These are phyloP conservation scores for Enteromius paludinosus DNA, from an alignment of 2,797 vertebrate species.

Conservation along the genomic window DNA sequence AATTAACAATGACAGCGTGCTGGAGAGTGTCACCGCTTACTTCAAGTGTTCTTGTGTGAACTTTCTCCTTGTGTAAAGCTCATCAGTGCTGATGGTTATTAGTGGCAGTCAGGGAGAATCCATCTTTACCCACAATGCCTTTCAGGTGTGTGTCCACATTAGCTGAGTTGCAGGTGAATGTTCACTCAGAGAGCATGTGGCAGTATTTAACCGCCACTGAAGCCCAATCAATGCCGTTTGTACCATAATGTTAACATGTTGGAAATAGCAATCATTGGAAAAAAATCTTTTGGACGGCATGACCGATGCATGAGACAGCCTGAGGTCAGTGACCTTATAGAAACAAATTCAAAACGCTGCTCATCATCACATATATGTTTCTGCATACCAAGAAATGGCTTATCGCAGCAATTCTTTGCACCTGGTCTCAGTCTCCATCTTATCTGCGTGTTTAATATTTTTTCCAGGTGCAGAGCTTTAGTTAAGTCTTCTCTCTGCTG, in stretches of 20 bases:
- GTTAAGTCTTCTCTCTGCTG: slow-evolving; percentile 68
- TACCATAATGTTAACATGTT: not conserved
- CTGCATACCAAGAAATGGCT: slow-evolving; percentile 77
- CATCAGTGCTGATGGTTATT: slow-evolving; percentile 25
- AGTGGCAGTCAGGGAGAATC: slow-evolving; percentile 1
- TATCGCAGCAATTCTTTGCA: slow-evolving; percentile 73
- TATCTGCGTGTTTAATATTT: slow-evolving; percentile 71
- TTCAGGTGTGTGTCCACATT: slow-evolving; percentile 10
- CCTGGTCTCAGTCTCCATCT: slow-evolving; percentile 74
- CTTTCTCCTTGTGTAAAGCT: slow-evolving; percentile 16
- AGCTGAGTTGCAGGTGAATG: not conserved
- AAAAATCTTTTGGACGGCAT: not conserved
- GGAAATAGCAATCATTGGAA: not conserved
- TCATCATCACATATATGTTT: slow-evolving; percentile 68
- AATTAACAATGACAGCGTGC: slow-evolving; percentile 69
- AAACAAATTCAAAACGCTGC: slow-evolving; percentile 27
- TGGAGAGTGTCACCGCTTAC: slow-evolving; percentile 59
- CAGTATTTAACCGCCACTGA: not conserved
- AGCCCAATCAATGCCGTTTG: not conserved
- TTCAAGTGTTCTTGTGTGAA: slow-evolving; percentile 32
- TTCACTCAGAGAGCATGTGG: not conserved
- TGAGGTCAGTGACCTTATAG: not conserved
- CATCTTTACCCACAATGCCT: slow-evolving; percentile 28
- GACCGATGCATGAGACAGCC: not conserved
- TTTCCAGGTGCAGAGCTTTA: slow-evolving; percentile 75